phyloP scores from a whole-genome alignment of 2,797 vertebrate species.

The Bradypus variegatus region DNA sequence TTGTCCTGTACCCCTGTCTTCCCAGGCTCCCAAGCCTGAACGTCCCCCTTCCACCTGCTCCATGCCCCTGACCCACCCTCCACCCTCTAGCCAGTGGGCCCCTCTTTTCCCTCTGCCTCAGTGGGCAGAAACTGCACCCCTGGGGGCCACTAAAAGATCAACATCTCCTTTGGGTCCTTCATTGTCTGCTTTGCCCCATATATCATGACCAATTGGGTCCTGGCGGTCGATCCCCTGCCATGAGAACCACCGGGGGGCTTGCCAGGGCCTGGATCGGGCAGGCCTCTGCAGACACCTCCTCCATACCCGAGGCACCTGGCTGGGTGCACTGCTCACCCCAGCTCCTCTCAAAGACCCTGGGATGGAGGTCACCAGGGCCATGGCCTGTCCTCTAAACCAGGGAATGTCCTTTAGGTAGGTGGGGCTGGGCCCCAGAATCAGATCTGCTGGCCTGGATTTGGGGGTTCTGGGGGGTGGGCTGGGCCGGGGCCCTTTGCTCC shows the following conservation, averaged over 20 bases:
- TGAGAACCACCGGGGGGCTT: neutral
- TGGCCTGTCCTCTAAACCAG: neutral
- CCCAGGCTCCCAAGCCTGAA: neutral
- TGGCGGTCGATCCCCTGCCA: neutral
- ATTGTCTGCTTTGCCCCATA: conserved; percentile 82
- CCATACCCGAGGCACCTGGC: neutral
- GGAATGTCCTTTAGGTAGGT: neutral
- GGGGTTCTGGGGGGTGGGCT: neutral
- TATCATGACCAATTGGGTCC: conserved; percentile 80
- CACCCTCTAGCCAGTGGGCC: neutral
- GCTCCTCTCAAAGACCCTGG: neutral
- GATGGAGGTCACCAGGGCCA: neutral
- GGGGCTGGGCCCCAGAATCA: neutral
- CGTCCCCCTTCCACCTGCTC: too few relatives aligned
- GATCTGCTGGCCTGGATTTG: neutral
- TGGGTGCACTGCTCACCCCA: neutral
- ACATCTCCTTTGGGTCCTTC: conserved; percentile 84
- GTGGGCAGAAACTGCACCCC: conserved; percentile 78
- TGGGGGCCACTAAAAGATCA: conserved; percentile 78
- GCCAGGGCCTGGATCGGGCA: rapidly evolving
- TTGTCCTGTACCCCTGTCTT: neutral
- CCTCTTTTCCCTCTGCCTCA: conserved; percentile 68
- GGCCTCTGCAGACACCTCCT: neutral
- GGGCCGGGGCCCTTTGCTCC: neutral
- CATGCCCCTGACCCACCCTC: neutral